Evolutionary conservation across 2,797 vertebrate genomes (phyloP), one percentile per base, ranked within the genome.

Genomic region (Zenarchopterus dispar): DNA sequence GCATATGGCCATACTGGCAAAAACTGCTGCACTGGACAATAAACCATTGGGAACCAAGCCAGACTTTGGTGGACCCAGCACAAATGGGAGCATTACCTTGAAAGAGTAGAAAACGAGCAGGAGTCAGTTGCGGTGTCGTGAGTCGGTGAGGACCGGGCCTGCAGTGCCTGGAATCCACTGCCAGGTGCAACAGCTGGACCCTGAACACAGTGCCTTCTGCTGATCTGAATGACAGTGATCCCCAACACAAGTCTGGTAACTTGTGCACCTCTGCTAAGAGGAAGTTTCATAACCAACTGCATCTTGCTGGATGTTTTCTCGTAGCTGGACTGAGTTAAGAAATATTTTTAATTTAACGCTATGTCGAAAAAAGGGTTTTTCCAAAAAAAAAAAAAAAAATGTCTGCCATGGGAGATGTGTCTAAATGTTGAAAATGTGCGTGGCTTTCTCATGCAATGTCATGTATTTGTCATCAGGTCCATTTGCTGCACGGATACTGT

Each of bases 191-290:
- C 62, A 53, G 74, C 70, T 70, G 42, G 57, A 60, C 46, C 73
- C 57, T 47, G n/a, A 76, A 68, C 24, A 91, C 93, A 93, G 94
- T 94, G 94, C 94, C 94, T 94, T 92, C 84, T 84, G 73, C 79
- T 85, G 53, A 58, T 44, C 71, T 43, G 67, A 64, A 50, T 71
- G 42, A 23, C 72, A 70, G 55, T 39, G 49, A 64, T 66, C 59
- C 79, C 62, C 28, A n/a, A 3, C 60, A 26, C 58, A 78, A 64
- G 11, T 56, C 54, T 62, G 61, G 79, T 82, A 86, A 65, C 36
- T 23, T 31, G 56, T 73, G 67, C 26, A 67, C 55, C 48, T 74
- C 72, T 51, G 72, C 52, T 22, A 50, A 21, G 39, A 77, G 15
- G 62, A 65, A 46, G 46, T 53, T 54, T 0, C 49, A 50, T 28